These are phyloP conservation scores for Neomorphus geoffroyi DNA, from an alignment of 2,797 vertebrate genomes.

Conservation along the genomic window DNA sequence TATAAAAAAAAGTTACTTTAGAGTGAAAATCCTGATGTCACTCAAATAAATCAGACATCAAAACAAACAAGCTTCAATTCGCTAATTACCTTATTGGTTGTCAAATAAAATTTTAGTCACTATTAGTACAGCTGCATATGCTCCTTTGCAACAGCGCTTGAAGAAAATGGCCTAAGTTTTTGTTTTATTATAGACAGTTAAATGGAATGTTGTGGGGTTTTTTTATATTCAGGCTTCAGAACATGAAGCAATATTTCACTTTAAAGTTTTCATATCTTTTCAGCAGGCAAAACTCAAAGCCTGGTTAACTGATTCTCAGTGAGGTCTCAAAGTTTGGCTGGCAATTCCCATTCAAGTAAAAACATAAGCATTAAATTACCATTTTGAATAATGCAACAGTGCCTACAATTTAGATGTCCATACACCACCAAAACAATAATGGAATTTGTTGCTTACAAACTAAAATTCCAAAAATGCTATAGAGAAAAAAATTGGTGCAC, in stretches of 20 bases:
- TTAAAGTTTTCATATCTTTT: constrained; percentile 43
- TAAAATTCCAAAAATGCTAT: not conserved
- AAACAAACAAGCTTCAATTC: constrained; percentile 58
- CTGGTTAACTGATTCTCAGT: constrained; percentile 36
- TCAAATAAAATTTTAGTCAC: constrained; percentile 62
- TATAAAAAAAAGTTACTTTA: constrained; percentile 45
- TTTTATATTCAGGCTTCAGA: constrained; percentile 41
- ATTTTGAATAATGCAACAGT: not conserved
- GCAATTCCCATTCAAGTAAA: not conserved
- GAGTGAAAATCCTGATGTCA: constrained; percentile 65
- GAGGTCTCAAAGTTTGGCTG: constrained; percentile 5
- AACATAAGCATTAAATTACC: not conserved
- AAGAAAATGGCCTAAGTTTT: constrained; percentile 63
- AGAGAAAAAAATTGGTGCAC: not conserved
- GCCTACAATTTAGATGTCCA: not conserved
- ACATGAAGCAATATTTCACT: constrained; percentile 29
- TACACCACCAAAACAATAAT: not conserved
- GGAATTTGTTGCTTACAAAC: not conserved
- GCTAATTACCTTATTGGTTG: constrained; percentile 44
- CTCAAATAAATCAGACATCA: constrained; percentile 45
- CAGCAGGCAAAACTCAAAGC: constrained; percentile 31
- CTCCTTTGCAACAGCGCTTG: constrained; percentile 55
- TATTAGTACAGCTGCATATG: constrained; percentile 68
- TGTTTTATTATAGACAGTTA: constrained; percentile 66
- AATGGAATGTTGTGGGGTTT: constrained; percentile 52